These are phyloP conservation scores for Theocolax elegans DNA, from an alignment of 1,140 invertebrate species.

Conservation along the genomic window DNA sequence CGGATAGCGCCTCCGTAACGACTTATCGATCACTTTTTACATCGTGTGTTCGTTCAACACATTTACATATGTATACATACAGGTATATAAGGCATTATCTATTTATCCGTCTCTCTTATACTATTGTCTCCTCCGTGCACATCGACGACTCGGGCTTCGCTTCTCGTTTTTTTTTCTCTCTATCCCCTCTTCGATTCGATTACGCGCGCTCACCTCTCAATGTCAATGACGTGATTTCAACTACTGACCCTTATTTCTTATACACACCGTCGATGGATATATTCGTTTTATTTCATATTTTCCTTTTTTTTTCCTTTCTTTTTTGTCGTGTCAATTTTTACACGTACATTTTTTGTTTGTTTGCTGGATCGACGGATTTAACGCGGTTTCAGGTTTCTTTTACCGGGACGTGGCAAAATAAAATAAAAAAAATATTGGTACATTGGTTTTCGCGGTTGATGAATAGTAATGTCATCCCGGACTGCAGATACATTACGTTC, in stretches of 20 bases:
- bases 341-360: no score
- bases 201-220: not conserved
- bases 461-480: no score
- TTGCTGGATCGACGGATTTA: no score
- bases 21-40: slow-evolving; percentile 18
- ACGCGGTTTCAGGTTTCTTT: no score
- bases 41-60: not conserved
- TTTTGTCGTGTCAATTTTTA: no score
- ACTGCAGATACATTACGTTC: no score
- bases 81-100: slow-evolving; percentile 22
- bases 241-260: no score
- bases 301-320: not conserved
- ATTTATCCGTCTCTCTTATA: slow-evolving; percentile 5
- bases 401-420: no score
- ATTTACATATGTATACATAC: not conserved
- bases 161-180: not conserved
- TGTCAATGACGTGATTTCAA: slow-evolving; percentile 8
- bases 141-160: no score
- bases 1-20: slow-evolving; percentile 9
- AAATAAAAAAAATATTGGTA: no score
- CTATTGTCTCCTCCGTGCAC: slow-evolving; percentile 21
- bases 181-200: not conserved
- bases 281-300: not conserved
- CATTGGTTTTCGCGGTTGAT: no score
- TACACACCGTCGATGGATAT: not conserved